Conservation (phyloP, 2,888 invertebrate genomes). For the Allophyes oxyacanthae region DNA sequence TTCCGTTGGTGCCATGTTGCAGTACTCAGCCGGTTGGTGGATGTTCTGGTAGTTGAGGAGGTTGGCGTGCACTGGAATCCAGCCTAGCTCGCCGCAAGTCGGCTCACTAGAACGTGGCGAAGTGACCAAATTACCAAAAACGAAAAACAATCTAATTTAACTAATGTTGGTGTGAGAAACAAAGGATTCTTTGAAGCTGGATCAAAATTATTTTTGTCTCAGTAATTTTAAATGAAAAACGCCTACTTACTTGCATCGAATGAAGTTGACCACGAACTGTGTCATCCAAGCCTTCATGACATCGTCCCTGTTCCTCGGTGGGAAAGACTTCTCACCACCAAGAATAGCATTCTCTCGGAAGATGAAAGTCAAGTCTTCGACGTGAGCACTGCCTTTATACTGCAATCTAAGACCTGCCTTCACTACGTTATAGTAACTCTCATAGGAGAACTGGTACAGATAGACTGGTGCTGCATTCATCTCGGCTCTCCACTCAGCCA, state of each 20-base stretch:
- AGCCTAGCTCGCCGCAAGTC: slow-evolving; percentile 18
- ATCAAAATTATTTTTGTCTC: no score
- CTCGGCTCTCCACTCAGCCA: slow-evolving; percentile 51
- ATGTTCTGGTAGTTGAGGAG: slow-evolving; percentile 44
- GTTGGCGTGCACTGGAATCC: slow-evolving; percentile 10
- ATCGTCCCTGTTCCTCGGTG: slow-evolving; percentile 40
- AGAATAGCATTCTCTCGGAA: slow-evolving; percentile 65
- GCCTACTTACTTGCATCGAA: slow-evolving; percentile 28
- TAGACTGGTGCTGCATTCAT: slow-evolving; percentile 70
- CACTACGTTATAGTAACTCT: slow-evolving; percentile 75
- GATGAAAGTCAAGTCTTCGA: slow-evolving; percentile 83
- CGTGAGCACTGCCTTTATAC: slow-evolving; percentile 73
- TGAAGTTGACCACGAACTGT: slow-evolving; percentile 45
- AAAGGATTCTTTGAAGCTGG: no score
- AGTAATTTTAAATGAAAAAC: no score
- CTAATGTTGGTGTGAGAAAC: no score
- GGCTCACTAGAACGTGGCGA: slow-evolving; percentile 35
- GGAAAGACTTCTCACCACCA: slow-evolving; percentile 27
- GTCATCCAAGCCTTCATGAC: slow-evolving; percentile 56
- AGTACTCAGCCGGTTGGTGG: slow-evolving; percentile 7
- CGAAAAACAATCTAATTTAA: no score
- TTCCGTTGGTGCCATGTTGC: slow-evolving; percentile 25
- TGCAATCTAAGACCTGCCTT: slow-evolving; percentile 62
- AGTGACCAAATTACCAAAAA: neutral
- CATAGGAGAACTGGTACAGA: slow-evolving; percentile 83